A percentile compares a stretch with the other conserved stretches of the same genome.
These are phyloP conservation scores for Onthophagus sagittarius DNA, from an alignment of 2,888 invertebrate genomes.

Conservation along the genomic window DNA sequence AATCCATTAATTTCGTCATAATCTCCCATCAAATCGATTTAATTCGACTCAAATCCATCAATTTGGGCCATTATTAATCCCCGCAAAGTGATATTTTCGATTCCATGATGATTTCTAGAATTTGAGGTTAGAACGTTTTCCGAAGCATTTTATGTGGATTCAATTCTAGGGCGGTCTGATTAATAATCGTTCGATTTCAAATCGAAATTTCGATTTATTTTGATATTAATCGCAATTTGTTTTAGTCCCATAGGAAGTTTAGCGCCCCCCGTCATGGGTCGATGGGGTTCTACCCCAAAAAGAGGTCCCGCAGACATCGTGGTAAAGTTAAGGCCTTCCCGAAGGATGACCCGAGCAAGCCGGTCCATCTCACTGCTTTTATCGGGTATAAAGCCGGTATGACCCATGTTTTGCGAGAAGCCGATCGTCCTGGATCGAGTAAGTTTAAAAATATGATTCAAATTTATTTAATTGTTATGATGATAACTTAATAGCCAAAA, in stretches of 20 bases:
- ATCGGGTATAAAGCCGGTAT: conserved; percentile 99
- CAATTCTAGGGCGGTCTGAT: conserved; percentile 74
- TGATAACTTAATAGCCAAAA: background rate
- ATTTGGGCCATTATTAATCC: background rate
- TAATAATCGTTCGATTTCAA: background rate
- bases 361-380: conserved; percentile 96
- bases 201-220: background rate
- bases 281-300: conserved; percentile 99
- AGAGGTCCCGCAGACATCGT: conserved; percentile 92
- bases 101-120: conserved; percentile 59
- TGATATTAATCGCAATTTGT: conserved; percentile 29
- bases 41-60: background rate
- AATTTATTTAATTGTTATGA: background rate
- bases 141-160: conserved; percentile 60
- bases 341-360: conserved; percentile 93
- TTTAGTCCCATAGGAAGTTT: conserved; percentile 98
- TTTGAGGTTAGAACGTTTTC: conserved; percentile 64
- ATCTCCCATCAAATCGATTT: background rate
- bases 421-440: conserved; percentile 98
- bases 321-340: conserved; percentile 99
- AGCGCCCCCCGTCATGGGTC: conserved; percentile 99
- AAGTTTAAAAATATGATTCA: conserved; percentile 51
- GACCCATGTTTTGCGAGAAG: conserved; percentile 99
- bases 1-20: conserved; percentile 15
- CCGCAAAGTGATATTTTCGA: background rate